Evolutionary conservation across 2,888 invertebrate species (phyloP).

Genomic region (Diloba caeruleocephala): DNA sequence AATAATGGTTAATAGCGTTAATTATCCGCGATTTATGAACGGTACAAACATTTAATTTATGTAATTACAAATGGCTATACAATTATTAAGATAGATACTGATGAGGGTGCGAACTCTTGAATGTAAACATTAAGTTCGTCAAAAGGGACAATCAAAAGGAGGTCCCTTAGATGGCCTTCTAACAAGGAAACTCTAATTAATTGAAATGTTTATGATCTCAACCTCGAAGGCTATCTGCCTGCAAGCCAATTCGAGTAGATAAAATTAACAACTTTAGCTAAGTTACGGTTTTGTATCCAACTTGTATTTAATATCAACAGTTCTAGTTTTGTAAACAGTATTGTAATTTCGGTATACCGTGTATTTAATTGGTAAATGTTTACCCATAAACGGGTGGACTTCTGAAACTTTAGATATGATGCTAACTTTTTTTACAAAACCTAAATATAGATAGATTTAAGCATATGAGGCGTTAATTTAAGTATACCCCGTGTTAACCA

Average conservation of each 20-base stretch:
- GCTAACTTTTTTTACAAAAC: conserved; percentile 13
- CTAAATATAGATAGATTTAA: conserved; percentile 1
- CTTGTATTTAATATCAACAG: conserved; percentile 25
- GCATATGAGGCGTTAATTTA: conserved; percentile 26
- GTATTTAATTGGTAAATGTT: conserved; percentile 25
- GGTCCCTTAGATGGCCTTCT: conserved; percentile 59
- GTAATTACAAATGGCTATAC: conserved; percentile 55
- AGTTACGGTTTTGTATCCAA: conserved; percentile 22
- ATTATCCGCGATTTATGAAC: conserved; percentile 54
- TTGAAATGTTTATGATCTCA: conserved; percentile 75
- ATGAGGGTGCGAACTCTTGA: conserved; percentile 67
- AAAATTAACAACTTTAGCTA: conserved; percentile 47
- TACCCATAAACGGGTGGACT: conserved; percentile 22
- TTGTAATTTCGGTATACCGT: not conserved
- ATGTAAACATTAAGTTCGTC: conserved; percentile 74
- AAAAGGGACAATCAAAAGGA: conserved; percentile 71
- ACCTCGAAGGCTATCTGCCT: conserved; percentile 56
- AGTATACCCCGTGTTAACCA: conserved; percentile 22
- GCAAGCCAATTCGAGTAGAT: conserved; percentile 48
- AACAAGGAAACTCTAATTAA: conserved; percentile 72
- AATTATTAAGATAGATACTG: conserved; percentile 50
- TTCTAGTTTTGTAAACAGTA: conserved; percentile 19
- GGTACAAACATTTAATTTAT: conserved; percentile 59
- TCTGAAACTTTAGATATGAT: conserved; percentile 19
- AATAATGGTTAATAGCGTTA: conserved; percentile 46